Conservation (phyloP, 2,113 vertebrate species). For the Rynchops niger region DNA sequence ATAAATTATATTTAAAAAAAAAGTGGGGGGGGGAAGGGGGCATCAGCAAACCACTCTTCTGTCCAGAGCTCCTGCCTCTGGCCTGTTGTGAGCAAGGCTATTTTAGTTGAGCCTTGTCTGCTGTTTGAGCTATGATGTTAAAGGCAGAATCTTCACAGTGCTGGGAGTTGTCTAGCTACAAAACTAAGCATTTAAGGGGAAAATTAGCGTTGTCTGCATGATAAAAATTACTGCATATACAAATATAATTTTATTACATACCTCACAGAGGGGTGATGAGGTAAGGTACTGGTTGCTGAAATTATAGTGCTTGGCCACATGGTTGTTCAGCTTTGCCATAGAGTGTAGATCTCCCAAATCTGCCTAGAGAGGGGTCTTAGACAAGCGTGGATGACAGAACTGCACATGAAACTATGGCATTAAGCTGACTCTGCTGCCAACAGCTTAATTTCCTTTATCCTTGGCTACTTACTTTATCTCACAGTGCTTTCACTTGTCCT, state of each 20-base stretch:
- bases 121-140: background rate
- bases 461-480: background rate
- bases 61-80: background rate
- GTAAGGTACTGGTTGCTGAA: background rate
- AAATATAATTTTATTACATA: background rate
- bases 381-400: background rate
- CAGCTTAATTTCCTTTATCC: background rate
- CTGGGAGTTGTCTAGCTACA: background rate
- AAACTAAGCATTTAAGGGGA: background rate
- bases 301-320: background rate
- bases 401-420: background rate
- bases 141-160: background rate
- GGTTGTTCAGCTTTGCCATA: background rate
- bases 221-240: background rate
- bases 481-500: background rate
- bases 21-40: fast-evolving
- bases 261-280: background rate
- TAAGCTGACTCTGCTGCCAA: background rate
- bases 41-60: background rate
- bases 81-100: background rate
- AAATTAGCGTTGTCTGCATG: background rate
- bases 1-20: background rate
- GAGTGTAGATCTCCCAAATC: background rate
- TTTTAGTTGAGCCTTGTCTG: background rate
- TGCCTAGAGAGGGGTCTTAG: background rate